Evolutionary conservation across 2,888 invertebrate species (phyloP), one percentile per base, ranked within the genome.

Genomic region (Trichogramma evanescens): DNA sequence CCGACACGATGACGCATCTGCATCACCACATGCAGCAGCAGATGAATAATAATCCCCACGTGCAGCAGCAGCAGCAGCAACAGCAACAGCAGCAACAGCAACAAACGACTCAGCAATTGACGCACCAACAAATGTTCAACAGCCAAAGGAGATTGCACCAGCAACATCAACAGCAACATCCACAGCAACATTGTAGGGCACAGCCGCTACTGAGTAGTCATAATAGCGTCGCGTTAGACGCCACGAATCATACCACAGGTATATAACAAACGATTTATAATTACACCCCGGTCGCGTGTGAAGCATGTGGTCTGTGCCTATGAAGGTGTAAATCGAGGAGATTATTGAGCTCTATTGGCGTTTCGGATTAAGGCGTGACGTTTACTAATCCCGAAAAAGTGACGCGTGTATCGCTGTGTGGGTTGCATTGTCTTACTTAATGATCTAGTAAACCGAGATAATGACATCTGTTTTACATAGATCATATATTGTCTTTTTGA

Each of bases 171-270:
- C 67, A 68, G 42, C 63, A 57, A 7, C 65, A 64, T 78, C 65
- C 78, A 75, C 67, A 79, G 76, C 67, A 76, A 56, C 83, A 83
- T 64, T 80, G 83, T 62, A 65, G 68, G 55, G 56, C 63, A 4
- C 10, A 10, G 10, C 5, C 10, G n/a, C n/a, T 48, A 13, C n/a
- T 48, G n/a, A 9, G 53, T 61, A 42, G 58, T 69, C 39, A 70
- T 74, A 72, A 71, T 71, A 51, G 71, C 75, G 50, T 69, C 74
- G 52, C 77, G 26, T 67, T 77, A 57, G 76, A 77, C 62, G 76
- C 77, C 26, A 77, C 76, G 43, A 77, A 76, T 40, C 77, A 77
- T 64, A 77, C 77, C 52, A 76, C 77, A 77, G 77, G 76, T 77
- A 61, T n/a, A n/a, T 2, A 8, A 2, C 9, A n/a, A n/a, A 45